phyloP scores from a whole-genome alignment of 2,797 vertebrate genomes.

The Sphenodon punctatus region DNA sequence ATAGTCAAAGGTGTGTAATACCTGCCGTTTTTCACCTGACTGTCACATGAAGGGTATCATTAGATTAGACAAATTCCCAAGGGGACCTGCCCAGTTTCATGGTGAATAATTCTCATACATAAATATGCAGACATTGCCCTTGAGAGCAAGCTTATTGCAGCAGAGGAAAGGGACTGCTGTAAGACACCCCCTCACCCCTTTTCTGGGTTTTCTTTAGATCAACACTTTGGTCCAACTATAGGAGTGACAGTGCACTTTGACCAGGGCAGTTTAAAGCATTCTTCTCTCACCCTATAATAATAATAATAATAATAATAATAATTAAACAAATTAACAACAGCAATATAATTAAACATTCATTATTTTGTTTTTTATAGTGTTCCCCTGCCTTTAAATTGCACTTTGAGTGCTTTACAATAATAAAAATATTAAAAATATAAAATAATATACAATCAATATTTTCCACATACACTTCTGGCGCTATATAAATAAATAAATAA shows the following conservation, averaged over 20 bases:
- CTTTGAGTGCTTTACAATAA: too few relatives aligned
- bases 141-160: neutral
- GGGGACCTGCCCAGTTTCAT: neutral
- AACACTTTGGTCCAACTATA: neutral
- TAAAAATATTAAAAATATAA: too few relatives aligned
- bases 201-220: neutral
- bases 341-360: too few relatives aligned
- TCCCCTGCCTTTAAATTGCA: too few relatives aligned
- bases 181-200: neutral
- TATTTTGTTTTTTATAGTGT: too few relatives aligned
- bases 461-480: too few relatives aligned
- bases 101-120: accelerated
- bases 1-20: neutral
- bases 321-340: too few relatives aligned
- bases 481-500: too few relatives aligned
- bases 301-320: too few relatives aligned
- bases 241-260: neutral
- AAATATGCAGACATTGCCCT: neutral
- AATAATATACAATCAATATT: too few relatives aligned
- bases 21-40: neutral
- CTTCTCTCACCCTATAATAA: neutral
- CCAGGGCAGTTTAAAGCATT: neutral
- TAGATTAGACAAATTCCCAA: neutral
- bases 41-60: neutral
- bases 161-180: neutral